Conservation (phyloP, 2,888 invertebrate genomes). For the Folsomia manolachei region DNA sequence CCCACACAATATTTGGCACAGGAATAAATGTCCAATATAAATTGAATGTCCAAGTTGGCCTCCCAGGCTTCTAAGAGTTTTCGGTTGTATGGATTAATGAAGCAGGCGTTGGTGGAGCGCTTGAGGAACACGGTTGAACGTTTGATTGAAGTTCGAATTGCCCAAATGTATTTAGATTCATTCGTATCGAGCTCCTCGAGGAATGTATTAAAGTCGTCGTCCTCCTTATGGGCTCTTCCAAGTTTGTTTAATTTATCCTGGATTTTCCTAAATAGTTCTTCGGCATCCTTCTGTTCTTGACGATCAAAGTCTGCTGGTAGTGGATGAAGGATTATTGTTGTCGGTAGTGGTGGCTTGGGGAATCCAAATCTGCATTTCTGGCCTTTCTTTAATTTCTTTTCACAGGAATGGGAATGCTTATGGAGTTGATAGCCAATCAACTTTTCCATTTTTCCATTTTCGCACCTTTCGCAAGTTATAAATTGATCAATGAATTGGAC, state of each 20-base stretch:
- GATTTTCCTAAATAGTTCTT: not conserved
- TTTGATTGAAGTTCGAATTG: slow-evolving; percentile 37
- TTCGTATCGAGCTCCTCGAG: not conserved
- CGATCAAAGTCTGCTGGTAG: not conserved
- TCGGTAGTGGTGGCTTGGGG: slow-evolving; percentile 19
- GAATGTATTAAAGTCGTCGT: not conserved
- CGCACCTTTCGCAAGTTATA: slow-evolving; percentile 18
- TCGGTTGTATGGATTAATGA: slow-evolving; percentile 50
- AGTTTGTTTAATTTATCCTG: slow-evolving; percentile 4
- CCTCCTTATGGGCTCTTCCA: not conserved
- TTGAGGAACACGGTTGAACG: slow-evolving; percentile 45
- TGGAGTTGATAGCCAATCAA: slow-evolving; percentile 24
- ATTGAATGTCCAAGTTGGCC: slow-evolving; percentile 54
- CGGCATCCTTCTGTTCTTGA: not conserved
- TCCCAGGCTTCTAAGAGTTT: slow-evolving; percentile 47
- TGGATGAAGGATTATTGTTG: slow-evolving; percentile 15
- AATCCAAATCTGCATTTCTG: slow-evolving; percentile 29
- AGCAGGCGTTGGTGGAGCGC: slow-evolving; percentile 36
- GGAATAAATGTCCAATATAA: slow-evolving; percentile 52
- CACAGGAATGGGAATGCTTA: slow-evolving; percentile 29
- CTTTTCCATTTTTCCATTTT: not conserved
- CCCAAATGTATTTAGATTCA: slow-evolving; percentile 26
- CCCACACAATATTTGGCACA: slow-evolving; percentile 52
- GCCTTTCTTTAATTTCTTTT: slow-evolving; percentile 1
- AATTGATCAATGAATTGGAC: slow-evolving; percentile 30